phyloP scores from a whole-genome alignment of 2,113 vertebrate species.

The Barnardius zonarius region DNA sequence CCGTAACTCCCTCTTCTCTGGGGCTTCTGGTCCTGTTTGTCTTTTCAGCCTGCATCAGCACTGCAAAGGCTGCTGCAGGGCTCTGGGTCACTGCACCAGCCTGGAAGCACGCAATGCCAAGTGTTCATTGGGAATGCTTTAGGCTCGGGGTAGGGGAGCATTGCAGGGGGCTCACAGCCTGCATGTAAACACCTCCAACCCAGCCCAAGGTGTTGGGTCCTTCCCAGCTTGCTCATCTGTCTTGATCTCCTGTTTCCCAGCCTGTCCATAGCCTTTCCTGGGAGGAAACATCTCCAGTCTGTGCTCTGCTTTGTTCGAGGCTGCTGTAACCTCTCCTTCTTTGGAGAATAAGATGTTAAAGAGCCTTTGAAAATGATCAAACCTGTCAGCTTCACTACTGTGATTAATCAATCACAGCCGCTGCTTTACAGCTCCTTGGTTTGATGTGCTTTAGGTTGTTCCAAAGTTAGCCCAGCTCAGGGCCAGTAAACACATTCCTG shows the following conservation, averaged over 20 bases:
- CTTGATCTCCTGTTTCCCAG: background rate
- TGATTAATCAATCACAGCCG: constrained; percentile 63
- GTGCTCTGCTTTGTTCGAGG: background rate
- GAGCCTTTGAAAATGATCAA: constrained; percentile 55
- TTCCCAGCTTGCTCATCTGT: background rate
- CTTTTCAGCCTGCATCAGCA: background rate
- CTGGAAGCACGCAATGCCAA: background rate
- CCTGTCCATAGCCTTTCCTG: background rate
- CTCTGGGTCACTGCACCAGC: background rate
- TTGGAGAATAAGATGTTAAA: constrained; percentile 39
- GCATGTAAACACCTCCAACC: accelerated
- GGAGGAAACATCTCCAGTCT: background rate
- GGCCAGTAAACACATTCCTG: constrained; percentile 14
- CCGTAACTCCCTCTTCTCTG: background rate
- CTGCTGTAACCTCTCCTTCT: background rate
- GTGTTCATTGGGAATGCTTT: background rate
- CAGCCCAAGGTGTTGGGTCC: accelerated
- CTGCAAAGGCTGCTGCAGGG: background rate
- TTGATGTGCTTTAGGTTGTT: constrained; percentile 33
- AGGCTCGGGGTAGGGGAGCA: background rate
- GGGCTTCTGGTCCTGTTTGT: background rate
- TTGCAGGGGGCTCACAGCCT: background rate
- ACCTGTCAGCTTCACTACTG: constrained; percentile 49
- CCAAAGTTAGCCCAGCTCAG: constrained; percentile 13
- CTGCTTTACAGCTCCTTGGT: constrained; percentile 46